phyloP scores from a whole-genome alignment of 2,888 invertebrate species.

The Elegia similella region DNA sequence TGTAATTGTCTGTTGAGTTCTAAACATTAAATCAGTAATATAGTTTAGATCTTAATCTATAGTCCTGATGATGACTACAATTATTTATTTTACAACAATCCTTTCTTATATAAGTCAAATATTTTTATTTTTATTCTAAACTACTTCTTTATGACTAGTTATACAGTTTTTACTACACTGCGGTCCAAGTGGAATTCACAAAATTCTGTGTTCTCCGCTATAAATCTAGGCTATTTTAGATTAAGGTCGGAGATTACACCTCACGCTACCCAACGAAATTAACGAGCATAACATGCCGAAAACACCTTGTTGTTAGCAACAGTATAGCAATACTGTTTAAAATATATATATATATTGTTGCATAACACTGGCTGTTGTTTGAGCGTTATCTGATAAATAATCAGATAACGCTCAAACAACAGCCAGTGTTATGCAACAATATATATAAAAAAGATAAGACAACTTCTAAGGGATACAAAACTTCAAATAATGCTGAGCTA shows the following conservation, averaged over 20 bases:
- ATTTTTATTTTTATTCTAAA: too few relatives aligned
- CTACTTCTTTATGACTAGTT: not conserved
- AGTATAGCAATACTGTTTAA: slow-evolving; percentile 14
- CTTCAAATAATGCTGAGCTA: slow-evolving; percentile 23
- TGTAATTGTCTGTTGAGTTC: too few relatives aligned
- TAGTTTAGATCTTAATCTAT: too few relatives aligned
- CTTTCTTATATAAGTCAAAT: too few relatives aligned
- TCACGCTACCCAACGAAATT: slow-evolving; percentile 38
- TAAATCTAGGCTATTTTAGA: slow-evolving; percentile 40
- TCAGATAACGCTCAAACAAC: not conserved
- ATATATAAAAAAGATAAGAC: not conserved
- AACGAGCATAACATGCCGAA: slow-evolving; percentile 36
- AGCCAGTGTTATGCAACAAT: not conserved
- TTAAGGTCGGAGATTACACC: slow-evolving; percentile 39
- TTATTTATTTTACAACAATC: too few relatives aligned
- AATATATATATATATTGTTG: too few relatives aligned
- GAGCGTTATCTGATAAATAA: not conserved
- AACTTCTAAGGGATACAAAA: not conserved
- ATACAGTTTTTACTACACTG: not conserved
- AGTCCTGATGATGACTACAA: too few relatives aligned
- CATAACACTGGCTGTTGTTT: too few relatives aligned
- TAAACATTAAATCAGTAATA: too few relatives aligned
- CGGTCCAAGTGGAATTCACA: not conserved
- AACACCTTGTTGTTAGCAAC: slow-evolving; percentile 28
- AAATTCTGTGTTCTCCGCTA: slow-evolving; percentile 18